Base-by-base conservation (phyloP, 30 jellyfish, hydroid and myxozoan species). In the Turritopsis rubra region DNA sequence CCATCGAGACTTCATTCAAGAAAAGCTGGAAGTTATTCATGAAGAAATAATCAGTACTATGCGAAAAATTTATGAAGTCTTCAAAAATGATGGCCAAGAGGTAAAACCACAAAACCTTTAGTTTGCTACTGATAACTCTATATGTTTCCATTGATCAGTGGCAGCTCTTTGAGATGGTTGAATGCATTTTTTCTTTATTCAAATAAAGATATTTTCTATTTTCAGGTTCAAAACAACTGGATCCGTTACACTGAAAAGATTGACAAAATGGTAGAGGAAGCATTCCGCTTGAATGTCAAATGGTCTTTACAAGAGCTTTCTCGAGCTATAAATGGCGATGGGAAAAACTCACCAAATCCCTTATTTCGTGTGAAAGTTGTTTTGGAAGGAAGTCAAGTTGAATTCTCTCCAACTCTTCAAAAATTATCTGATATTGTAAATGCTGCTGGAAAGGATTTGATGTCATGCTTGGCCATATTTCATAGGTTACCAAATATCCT, bases 271-370 rank as follows among this genome's bases (percentile, higher is more conserved):
- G 82, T 93, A 29, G 99, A 93, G 54, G 99, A 93, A 78, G 99
- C 99, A 1, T 93, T 93, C 84, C 80, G 99, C 0, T 79, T 86
- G 75, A 93, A 93, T 52, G 96, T 88, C 21, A 93, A 88, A 72
- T 93, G 99, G 96, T 93, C 99, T 9, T 75, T 93, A 81, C 96
- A 88, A 81, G 99, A 93, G 78, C 87, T 93, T 73, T 86, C 97
- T 0, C 90, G 91, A 16, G 96, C 96, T 21, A 88, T 93, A 28
- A 93, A 93, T 72, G 99, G 99, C 1, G 99, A 93, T 66, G 96
- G 99, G 18, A 93, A 93, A 80, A 93, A 84, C 30, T 65, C 96
- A 9, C 97, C 96, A 1, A 89, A 88, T 78, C 99, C 99, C 0
- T 80, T 93, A 26, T 91, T 86, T 66, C 79, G 97, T n/a, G 96